These are phyloP conservation scores for Heterotilapia buettikoferi DNA, from an alignment of 2,113 vertebrate species.

Conservation along the genomic window DNA sequence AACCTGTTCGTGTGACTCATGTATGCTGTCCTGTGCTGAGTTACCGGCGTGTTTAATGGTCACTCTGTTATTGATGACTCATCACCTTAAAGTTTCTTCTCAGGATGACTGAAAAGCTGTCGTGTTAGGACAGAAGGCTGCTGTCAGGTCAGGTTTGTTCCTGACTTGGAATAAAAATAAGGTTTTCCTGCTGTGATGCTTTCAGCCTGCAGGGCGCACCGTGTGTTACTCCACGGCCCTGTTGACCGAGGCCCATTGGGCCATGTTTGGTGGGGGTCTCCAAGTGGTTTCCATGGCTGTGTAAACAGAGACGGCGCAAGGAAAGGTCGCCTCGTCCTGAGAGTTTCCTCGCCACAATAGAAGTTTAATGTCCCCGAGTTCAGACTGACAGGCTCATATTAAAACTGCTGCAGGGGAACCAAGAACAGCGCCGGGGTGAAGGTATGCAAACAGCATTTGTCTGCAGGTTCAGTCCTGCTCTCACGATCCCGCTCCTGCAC, in stretches of 20 bases:
- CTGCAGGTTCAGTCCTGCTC: neutral
- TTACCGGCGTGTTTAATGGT: neutral
- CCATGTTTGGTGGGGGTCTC: neutral
- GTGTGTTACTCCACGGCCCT: neutral
- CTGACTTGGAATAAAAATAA: neutral
- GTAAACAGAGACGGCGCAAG: neutral
- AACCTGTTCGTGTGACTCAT: neutral
- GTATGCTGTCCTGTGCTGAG: neutral
- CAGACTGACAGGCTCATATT: constrained; percentile 46
- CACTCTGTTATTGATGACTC: neutral
- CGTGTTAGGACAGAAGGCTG: neutral
- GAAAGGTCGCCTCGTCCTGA: constrained; percentile 24
- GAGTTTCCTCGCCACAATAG: constrained; percentile 28
- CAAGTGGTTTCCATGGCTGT: constrained; percentile 36
- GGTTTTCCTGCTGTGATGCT: neutral
- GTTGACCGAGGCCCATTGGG: neutral
- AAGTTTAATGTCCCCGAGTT: constrained; percentile 19
- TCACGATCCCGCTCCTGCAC: neutral
- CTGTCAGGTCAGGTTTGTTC: neutral
- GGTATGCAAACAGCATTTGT: neutral
- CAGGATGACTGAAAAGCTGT: neutral
- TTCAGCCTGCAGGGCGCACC: neutral
- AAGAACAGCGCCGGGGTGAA: neutral
- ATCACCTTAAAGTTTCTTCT: neutral
- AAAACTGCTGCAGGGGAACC: neutral